Evolutionary conservation across 2,797 vertebrate species (phyloP).

Genomic region (Diceros bicornis): DNA sequence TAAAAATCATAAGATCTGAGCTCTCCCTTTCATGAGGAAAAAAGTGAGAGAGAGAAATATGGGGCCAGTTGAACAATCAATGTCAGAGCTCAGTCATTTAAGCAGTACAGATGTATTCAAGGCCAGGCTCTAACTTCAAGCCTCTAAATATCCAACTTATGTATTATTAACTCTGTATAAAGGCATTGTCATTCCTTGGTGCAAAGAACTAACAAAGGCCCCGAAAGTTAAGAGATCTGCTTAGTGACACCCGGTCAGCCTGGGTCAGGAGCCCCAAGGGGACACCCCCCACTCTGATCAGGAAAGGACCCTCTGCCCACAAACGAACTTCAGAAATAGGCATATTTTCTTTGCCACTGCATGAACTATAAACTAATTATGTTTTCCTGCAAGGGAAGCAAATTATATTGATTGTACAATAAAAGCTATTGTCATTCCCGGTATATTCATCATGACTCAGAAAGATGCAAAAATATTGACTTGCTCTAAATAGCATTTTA

Average conservation of each 20-base stretch:
- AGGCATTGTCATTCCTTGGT: background rate
- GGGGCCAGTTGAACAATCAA: background rate
- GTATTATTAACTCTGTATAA: background rate
- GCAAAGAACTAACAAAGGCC: slow-evolving; percentile 2
- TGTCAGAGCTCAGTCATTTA: background rate
- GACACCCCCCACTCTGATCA: background rate
- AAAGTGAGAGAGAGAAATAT: background rate
- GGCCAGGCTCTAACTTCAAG: background rate
- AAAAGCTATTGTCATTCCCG: slow-evolving; percentile 77
- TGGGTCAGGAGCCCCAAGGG: background rate
- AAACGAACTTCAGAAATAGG: slow-evolving; percentile 58
- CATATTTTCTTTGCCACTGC: slow-evolving; percentile 2
- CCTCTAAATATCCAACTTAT: background rate
- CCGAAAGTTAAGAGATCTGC: background rate
- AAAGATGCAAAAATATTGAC: slow-evolving; percentile 84
- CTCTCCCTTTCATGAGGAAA: background rate
- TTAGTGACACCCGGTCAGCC: background rate
- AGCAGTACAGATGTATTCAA: background rate
- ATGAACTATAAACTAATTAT: slow-evolving; percentile 77
- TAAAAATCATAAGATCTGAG: slow-evolving; percentile 33
- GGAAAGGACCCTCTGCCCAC: slow-evolving; percentile 43
- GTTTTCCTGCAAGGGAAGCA: slow-evolving; percentile 78
- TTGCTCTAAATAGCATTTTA: slow-evolving; percentile 78
- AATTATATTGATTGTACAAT: slow-evolving; percentile 83
- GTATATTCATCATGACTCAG: slow-evolving; percentile 78